Percentiles rank a stretch among this genome's conserved stretches.
Conservation (phyloP, 92 coral and sea anemone genomes). For the Parazoanthus darwini region DNA sequence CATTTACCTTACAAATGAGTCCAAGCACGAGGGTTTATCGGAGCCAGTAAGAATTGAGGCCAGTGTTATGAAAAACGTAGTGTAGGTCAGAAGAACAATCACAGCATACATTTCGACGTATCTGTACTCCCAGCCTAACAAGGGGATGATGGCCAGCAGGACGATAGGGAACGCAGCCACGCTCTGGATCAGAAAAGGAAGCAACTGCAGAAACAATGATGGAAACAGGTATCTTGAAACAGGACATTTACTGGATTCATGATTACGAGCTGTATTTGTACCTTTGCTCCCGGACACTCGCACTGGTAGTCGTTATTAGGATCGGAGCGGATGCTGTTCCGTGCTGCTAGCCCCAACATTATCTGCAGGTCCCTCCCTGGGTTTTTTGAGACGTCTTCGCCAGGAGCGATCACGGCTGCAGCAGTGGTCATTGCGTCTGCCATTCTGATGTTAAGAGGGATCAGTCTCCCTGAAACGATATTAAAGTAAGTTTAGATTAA, state of each 20-base stretch:
- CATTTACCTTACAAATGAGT: constrained; percentile 27
- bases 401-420: constrained; percentile 67
- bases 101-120: constrained; percentile 57
- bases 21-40: constrained; percentile 11
- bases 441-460: constrained; percentile 55
- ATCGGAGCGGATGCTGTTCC: constrained; percentile 51
- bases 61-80: constrained; percentile 44
- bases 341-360: constrained; percentile 64
- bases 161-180: constrained; percentile 74
- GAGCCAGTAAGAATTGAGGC: constrained; percentile 40
- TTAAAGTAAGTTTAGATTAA: not conserved
- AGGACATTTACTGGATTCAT: too few species aligned
- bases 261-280: constrained; percentile 7
- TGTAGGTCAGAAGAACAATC: constrained; percentile 58
- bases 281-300: constrained; percentile 32
- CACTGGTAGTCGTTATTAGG: constrained; percentile 51
- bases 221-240: too few species aligned
- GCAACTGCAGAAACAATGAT: constrained; percentile 41
- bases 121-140: constrained; percentile 42
- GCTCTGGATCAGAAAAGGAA: constrained; percentile 72
- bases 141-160: constrained; percentile 65
- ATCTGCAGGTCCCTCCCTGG: constrained; percentile 89
- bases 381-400: constrained; percentile 53
- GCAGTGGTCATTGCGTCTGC: constrained; percentile 92
- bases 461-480: constrained; percentile 36